Base-by-base conservation (phyloP, 2,113 vertebrate genomes). In the Zapus hudsonius region DNA sequence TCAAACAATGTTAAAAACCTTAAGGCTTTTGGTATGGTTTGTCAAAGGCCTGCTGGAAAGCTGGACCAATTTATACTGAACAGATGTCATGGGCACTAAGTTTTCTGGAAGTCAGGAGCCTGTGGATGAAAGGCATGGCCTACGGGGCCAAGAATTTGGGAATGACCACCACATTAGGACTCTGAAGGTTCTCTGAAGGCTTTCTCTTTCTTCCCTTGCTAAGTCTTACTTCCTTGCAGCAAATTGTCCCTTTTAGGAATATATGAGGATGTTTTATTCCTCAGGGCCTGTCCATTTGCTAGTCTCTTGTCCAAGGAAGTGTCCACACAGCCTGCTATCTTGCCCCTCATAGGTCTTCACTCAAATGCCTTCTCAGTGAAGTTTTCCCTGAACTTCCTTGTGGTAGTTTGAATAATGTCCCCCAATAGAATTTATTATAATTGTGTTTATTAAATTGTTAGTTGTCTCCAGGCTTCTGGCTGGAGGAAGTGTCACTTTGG, bases 321-420 rank as follows among this genome's bases (percentile, higher is more conserved):
- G 2, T 63, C 57, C 9, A 12, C n/a, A 25, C 52, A 59, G 38
- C 5, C 76, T 29, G 29, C 17, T 72, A 79, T 22, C 55, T 64
- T 2, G 20, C 1, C 22, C 47, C 19, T 44, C 38, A 0, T 1
- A 29, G 3, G 3, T 31, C 38, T 63, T 40, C 40, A 61, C 11
- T 80, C 55, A 29, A 47, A 66, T 27, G 11, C 33, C 31, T 38
- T 84, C 67, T 80, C 20, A 11, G 55, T 29, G 61, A 74, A 19
- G 10, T 59, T 79, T 59, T 40, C 67, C 13, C 64, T 72, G 44
- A 9, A 12, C 59, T 92, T 64, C 27, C n/a, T n/a, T 0, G n/a
- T n/a, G n/a, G n/a, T n/a, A n/a, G n/a, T n/a, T n/a, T n/a, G n/a
- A n/a, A n/a, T n/a, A n/a, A n/a, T n/a, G n/a, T n/a, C n/a, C n/a